Base-by-base conservation (phyloP, 1,140 invertebrate species). In the Drosophila bocki region DNA sequence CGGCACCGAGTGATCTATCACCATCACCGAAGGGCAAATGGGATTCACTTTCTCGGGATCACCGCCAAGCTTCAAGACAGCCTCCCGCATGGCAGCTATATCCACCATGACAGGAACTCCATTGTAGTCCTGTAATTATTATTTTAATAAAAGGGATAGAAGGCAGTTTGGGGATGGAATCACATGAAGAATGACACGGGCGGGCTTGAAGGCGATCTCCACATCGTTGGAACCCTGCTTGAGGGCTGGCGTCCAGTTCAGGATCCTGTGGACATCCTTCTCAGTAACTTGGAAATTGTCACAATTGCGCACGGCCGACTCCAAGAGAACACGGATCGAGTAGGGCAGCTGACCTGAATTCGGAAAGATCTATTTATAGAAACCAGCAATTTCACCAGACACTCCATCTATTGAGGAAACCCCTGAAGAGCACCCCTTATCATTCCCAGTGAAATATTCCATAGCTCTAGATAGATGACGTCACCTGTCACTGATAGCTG, bases 31-130 rank as follows among this genome's bases (percentile, higher is more conserved):
- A 6, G 98, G 99, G 92, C 98, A 99, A 45, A 98, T 96, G 2
- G 99, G 99, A 94, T 99, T 99, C 72, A 99, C 99, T 93, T 97
- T 97, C 69, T 98, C 94, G 5, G 98, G 97, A 94, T 99, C 94
- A 3, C 97, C 98, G 2, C 96, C 96, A 11, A 99, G 94, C 35
- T 94, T 93, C 86, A 97, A 95, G 0, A 99, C 98, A 26, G 98
- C 98, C 94, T 99, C 98, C 83, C 98, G 94, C 98, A 99, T 99
- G 6, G 98, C 98, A 44, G 99, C 99, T 94, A 99, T 98, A 93
- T 99, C 99, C 13, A 99, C 98, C 8, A 99, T 97, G 7, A 98
- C 98, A n/a, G 99, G 98, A 0, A 99, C 98, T 17, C 98, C 98
- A 51, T 98, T 99, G 72, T 97, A 97, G 94, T 98, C 97, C 96